Percentiles rank a stretch among this genome's conserved stretches.
Conservation (phyloP, 2,113 vertebrate species). For the Saiga tatarica region DNA sequence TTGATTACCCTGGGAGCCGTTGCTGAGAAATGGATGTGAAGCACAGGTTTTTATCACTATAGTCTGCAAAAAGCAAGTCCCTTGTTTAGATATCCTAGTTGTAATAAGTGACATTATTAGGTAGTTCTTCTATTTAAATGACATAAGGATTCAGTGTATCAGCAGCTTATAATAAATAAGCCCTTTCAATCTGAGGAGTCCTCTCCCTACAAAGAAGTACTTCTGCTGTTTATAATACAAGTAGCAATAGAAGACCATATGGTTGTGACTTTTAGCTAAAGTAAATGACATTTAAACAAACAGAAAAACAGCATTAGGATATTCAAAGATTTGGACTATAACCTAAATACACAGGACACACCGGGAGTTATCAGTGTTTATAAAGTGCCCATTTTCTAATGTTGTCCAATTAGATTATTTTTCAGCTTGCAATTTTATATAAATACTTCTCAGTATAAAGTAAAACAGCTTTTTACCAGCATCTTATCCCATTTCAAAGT, state of each 20-base stretch:
- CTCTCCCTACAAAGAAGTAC: slow-evolving; percentile 63
- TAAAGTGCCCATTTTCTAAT: slow-evolving; percentile 61
- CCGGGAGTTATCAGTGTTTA: slow-evolving; percentile 45
- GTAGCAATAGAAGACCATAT: slow-evolving; percentile 81
- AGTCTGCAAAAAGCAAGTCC: slow-evolving; percentile 78
- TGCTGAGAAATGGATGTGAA: slow-evolving; percentile 84
- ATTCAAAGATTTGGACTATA: slow-evolving; percentile 69
- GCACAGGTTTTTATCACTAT: slow-evolving; percentile 81
- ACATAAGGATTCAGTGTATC: slow-evolving; percentile 79
- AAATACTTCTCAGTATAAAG: slow-evolving; percentile 23
- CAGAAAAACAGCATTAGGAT: slow-evolving; percentile 76
- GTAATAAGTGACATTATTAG: slow-evolving; percentile 85
- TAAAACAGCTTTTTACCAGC: slow-evolving; percentile 27
- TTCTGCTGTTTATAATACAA: slow-evolving; percentile 78
- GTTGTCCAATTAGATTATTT: slow-evolving; percentile 39
- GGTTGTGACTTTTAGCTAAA: slow-evolving; percentile 80
- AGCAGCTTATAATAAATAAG: slow-evolving; percentile 80
- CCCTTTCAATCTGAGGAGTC: slow-evolving; percentile 79
- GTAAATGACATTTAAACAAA: slow-evolving; percentile 84
- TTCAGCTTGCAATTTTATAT: slow-evolving; percentile 14
- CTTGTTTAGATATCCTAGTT: slow-evolving; percentile 79
- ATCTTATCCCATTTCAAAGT: background rate
- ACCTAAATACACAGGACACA: slow-evolving; percentile 56
- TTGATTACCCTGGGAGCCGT: slow-evolving; percentile 76
- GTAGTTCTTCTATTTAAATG: slow-evolving; percentile 83